Evolutionary conservation across 2,888 invertebrate species (phyloP), one percentile per base, ranked within the genome.

Genomic region (Plagiodera versicolora): DNA sequence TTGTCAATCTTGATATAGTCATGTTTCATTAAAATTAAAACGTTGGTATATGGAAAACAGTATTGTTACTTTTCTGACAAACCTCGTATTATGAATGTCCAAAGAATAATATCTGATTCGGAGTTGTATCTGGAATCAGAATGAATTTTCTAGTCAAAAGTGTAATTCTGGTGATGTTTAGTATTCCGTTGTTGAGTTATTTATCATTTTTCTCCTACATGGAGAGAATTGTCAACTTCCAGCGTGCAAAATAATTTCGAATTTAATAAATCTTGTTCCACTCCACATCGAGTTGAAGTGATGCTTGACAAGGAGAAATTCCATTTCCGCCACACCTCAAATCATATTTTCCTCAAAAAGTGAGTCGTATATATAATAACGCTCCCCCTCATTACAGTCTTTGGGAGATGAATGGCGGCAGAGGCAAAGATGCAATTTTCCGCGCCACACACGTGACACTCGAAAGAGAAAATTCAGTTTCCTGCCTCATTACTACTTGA

Each of bases 401-500:
- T 39, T 14, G 39, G 2, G 39, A 14, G 39, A 39, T 39, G 39
- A 39, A 39, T 39, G 39, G 39, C 39, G 39, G 39, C 39, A 39
- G 14, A n/a, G 14, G 39, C n/a, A 14, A 39, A 39, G 14, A 39
- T 39, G 35, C 20, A 52, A 39, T 39, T 52, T 52, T 52, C 20
- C 52, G 20, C 39, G 39, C 35, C 52, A 52, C 35, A 18, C 52
- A 39, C 16, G 52, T 16, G 44, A 24, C 28, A 44, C 53, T 44
- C 20, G 14, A 44, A 44, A 39, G 39, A 44, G 52, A 53, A 44
- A 53, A 44, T 53, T 44, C 53, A 11, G 39, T 24, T 44, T 24
- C 53, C 39, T 44, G 51, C 52, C 56, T 61, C 61, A 61, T 61
- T 61, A 61, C 58, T 32, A 61, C 61, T 52, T 51, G 51, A 61